Percentiles rank a stretch among this genome's conserved stretches.
Evolutionary conservation across 2,113 vertebrate genomes (phyloP).

Genomic region (Origma solitaria): DNA sequence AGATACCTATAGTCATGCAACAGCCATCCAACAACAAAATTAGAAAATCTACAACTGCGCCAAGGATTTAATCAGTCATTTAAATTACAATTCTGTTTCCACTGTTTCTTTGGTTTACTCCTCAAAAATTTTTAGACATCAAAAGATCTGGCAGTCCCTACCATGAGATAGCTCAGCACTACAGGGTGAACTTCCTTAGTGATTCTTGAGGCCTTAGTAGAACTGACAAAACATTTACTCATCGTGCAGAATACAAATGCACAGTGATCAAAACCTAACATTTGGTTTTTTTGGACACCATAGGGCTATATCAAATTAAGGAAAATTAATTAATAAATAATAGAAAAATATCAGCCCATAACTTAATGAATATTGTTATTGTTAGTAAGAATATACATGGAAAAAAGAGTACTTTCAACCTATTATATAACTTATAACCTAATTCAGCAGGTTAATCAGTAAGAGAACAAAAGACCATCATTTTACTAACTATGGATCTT

Average conservation of each 20-base stretch:
- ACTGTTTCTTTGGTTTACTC: neutral
- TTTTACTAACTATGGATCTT: neutral
- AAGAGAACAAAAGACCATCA: neutral
- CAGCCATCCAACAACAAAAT: neutral
- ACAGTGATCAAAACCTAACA: neutral
- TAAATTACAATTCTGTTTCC: neutral
- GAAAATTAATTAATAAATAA: neutral
- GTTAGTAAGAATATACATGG: neutral
- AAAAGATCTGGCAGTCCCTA: neutral
- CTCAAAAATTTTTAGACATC: neutral
- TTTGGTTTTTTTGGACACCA: neutral
- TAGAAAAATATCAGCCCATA: neutral
- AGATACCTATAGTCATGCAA: neutral
- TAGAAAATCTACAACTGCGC: neutral
- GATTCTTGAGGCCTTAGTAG: neutral
- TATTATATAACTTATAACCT: neutral
- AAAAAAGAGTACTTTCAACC: neutral
- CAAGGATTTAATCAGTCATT: neutral
- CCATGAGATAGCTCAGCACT: neutral
- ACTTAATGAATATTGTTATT: neutral
- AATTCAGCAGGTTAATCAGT: neutral
- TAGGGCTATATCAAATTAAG: neutral
- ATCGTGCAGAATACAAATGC: neutral
- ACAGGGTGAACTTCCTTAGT: neutral
- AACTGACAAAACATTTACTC: neutral